Conservation (phyloP, 2,113 vertebrate genomes). For the Campylorhamphus procurvoides region DNA sequence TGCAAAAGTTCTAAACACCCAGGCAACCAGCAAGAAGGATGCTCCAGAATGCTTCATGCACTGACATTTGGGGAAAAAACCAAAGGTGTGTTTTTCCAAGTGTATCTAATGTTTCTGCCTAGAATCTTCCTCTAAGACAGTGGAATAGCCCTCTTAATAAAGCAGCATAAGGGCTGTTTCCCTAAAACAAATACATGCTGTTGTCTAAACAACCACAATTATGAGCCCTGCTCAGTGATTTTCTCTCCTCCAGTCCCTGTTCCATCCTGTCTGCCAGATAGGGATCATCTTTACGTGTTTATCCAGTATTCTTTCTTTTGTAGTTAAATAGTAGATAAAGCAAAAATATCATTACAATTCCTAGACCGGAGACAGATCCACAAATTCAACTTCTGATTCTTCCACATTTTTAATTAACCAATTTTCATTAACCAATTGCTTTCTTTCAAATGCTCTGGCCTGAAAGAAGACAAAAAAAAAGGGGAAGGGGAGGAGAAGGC, state of each 20-base stretch:
- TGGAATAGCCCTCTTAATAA: neutral
- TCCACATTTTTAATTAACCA: neutral
- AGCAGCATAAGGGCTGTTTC: neutral
- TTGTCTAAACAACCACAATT: neutral
- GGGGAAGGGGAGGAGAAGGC: rapidly evolving
- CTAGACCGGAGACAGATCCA: neutral
- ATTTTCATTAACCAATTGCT: neutral
- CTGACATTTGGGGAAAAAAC: neutral
- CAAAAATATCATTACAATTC: neutral
- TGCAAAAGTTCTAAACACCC: neutral
- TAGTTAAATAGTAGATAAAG: neutral
- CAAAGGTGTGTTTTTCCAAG: neutral
- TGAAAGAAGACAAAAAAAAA: neutral
- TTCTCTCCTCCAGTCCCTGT: neutral
- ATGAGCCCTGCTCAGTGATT: neutral
- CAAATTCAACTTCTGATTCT: neutral
- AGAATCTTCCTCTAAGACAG: neutral
- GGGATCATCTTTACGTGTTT: neutral
- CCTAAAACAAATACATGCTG: neutral
- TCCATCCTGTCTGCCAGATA: neutral
- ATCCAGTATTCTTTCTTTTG: neutral
- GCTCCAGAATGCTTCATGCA: neutral
- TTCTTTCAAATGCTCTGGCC: neutral
- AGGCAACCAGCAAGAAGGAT: neutral
- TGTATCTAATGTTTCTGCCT: neutral